A percentile compares a stretch with the other conserved stretches of the same genome.
Evolutionary conservation across 1,140 invertebrate species (phyloP).

Genomic region (Leptoteleia sp.): DNA sequence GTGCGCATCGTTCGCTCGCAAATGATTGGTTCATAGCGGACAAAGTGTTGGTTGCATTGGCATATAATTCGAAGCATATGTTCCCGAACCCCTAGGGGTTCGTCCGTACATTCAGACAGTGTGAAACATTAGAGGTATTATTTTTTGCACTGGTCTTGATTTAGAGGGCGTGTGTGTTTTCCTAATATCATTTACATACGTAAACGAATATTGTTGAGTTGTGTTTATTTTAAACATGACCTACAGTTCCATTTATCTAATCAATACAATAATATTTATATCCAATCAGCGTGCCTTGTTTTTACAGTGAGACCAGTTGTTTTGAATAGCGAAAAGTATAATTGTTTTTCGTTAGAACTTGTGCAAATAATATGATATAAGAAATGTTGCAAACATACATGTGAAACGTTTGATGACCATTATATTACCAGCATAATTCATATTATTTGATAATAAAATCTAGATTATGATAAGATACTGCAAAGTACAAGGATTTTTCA

Average conservation of each 20-base stretch:
- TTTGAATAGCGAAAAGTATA: no score
- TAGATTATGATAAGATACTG: no score
- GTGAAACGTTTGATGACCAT: no score
- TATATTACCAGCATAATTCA: no score
- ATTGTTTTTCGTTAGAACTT: no score
- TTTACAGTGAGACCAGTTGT: no score
- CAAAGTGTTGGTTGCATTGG: constrained; percentile 39
- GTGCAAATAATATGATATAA: no score
- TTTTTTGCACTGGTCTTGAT: constrained; percentile 43
- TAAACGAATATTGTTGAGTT: constrained; percentile 1
- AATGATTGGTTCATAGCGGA: constrained; percentile 26
- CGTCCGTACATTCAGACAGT: constrained; percentile 9
- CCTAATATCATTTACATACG: constrained; percentile 43
- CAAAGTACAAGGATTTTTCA: no score
- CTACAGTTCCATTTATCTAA: not conserved
- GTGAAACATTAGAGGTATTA: constrained; percentile 43
- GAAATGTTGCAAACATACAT: no score
- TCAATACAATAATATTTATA: no score
- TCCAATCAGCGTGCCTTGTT: no score
- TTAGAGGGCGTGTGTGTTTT: constrained; percentile 45
- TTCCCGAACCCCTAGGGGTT: constrained; percentile 34
- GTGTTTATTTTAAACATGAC: constrained; percentile 7
- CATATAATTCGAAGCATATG: constrained; percentile 47
- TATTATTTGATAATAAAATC: no score
- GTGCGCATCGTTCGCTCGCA: not conserved